phyloP scores from a whole-genome alignment of 2,797 vertebrate genomes.

The Iguana delicatissima region DNA sequence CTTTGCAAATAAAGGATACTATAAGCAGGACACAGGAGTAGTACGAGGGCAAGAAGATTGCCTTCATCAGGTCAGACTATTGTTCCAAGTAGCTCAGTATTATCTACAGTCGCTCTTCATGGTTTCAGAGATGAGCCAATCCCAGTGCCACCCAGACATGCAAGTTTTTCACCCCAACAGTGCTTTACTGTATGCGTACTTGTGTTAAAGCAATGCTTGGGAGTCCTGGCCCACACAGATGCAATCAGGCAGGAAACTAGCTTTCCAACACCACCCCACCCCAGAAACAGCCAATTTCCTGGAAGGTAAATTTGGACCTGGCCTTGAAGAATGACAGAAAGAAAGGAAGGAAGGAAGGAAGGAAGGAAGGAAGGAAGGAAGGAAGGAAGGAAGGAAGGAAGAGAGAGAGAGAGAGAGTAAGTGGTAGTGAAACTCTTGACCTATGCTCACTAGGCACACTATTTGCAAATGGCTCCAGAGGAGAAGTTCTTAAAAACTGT shows the following conservation, averaged over 20 bases:
- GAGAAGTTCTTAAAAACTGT: not conserved
- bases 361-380: no score
- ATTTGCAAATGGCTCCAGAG: not conserved
- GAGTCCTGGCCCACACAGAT: not conserved
- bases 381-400: no score
- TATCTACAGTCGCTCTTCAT: not conserved
- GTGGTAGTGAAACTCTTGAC: not conserved
- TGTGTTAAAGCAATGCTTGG: not conserved
- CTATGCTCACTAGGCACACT: not conserved
- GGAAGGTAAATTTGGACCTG: not conserved
- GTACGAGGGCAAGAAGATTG: no score
- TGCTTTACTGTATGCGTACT: not conserved
- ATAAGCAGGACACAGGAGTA: not conserved
- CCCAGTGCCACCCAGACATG: not conserved
- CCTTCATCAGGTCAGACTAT: not conserved
- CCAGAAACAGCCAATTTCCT: not conserved
- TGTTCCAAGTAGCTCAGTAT: not conserved
- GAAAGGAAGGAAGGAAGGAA: no score
- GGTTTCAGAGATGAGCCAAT: no score
- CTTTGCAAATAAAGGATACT: not conserved
- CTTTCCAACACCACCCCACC: no score
- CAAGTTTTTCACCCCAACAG: not conserved
- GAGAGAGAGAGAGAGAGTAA: not conserved
- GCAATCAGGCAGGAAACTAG: not conserved
- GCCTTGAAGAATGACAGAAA: not conserved